These are phyloP conservation scores for Heliopora coerulea DNA, from an alignment of 92 coral and sea anemone genomes.

Conservation along the genomic window DNA sequence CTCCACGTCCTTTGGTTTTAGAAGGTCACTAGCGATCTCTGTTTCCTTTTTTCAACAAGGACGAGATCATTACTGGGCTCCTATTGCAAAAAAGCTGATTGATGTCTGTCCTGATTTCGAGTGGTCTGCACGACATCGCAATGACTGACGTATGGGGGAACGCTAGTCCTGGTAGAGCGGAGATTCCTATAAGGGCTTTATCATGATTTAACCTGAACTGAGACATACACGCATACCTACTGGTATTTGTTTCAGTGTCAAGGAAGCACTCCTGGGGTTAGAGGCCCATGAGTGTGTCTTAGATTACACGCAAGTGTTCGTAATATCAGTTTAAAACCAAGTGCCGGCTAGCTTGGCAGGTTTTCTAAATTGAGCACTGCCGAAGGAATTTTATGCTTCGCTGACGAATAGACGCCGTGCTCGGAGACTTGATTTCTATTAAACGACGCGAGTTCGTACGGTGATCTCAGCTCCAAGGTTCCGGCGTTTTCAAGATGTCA, in stretches of 20 bases:
- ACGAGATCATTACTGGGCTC: slow-evolving; percentile 25
- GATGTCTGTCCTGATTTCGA: slow-evolving; percentile 20
- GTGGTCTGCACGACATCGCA: background rate
- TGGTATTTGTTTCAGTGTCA: slow-evolving; percentile 2
- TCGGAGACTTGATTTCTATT: background rate
- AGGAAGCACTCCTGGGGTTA: slow-evolving; percentile 27
- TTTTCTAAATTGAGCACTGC: background rate
- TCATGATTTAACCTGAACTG: too few species aligned
- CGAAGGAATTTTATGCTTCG: slow-evolving; percentile 23
- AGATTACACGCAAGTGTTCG: slow-evolving; percentile 16
- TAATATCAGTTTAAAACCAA: background rate
- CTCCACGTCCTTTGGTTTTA: background rate
- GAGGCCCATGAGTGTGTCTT: background rate
- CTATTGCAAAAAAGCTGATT: slow-evolving; percentile 10
- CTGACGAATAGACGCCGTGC: background rate
- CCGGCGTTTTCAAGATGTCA: slow-evolving; percentile 25
- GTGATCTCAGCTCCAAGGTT: slow-evolving; percentile 3
- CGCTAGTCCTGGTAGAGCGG: too few species aligned
- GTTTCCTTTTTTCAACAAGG: slow-evolving; percentile 1
- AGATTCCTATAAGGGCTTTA: too few species aligned
- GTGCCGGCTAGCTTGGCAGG: slow-evolving; percentile 4
- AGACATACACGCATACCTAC: background rate
- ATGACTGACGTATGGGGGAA: too few species aligned
- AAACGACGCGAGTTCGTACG: background rate
- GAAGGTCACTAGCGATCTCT: background rate